Conservation (phyloP, 2,113 vertebrate genomes). For the Phocoena phocoena region DNA sequence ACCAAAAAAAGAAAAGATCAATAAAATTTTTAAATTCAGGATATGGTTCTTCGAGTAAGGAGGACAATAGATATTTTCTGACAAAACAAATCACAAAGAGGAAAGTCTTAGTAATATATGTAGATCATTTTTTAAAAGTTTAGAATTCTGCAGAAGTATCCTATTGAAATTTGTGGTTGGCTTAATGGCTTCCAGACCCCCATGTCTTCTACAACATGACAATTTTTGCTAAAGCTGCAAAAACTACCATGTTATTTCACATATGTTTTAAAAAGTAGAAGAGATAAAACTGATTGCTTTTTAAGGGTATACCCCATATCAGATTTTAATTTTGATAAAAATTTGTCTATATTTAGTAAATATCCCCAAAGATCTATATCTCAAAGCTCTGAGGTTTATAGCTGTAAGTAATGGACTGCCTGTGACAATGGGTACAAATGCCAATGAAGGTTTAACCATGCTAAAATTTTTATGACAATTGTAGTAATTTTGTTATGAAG, state of each 20-base stretch:
- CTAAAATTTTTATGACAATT: background rate
- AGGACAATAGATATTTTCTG: background rate
- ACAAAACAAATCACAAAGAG: background rate
- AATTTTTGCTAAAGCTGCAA: background rate
- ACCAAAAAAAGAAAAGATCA: background rate
- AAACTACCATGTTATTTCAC: background rate
- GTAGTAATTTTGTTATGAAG: background rate
- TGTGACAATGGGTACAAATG: background rate
- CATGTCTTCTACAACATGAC: background rate
- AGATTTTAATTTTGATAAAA: constrained; percentile 18
- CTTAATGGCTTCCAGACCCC: background rate
- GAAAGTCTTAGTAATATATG: background rate
- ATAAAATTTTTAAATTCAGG: background rate
- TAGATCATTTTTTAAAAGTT: background rate
- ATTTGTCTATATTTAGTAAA: background rate
- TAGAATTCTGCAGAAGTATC: background rate
- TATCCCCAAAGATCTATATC: background rate
- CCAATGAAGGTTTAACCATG: background rate
- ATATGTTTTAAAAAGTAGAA: background rate
- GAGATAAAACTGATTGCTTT: background rate
- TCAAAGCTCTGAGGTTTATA: background rate
- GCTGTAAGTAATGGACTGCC: background rate
- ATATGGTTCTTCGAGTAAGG: background rate
- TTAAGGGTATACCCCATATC: background rate
- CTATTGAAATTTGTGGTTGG: background rate